A percentile compares a stretch with the other conserved stretches of the same genome.
Conservation (phyloP, 2,888 invertebrate genomes). For the Xestia ashworthii region DNA sequence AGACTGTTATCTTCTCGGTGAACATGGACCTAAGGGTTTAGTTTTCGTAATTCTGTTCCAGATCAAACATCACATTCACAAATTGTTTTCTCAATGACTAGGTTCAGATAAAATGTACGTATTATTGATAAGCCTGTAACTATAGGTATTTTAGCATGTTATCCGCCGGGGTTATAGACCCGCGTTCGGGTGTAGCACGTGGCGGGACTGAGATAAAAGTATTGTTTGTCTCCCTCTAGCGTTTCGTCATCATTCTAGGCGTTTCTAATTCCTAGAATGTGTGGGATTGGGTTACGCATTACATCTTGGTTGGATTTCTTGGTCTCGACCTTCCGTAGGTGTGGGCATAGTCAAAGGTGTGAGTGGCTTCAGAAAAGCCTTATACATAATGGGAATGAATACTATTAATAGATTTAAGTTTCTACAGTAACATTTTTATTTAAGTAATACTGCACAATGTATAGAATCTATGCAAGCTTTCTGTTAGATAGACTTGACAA, state of each 20-base stretch:
- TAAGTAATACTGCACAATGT: too few relatives aligned
- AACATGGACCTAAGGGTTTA: too few relatives aligned
- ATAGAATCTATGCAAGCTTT: too few relatives aligned
- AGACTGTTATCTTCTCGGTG: too few relatives aligned
- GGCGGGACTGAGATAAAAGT: conserved; percentile 30
- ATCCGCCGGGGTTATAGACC: conserved; percentile 23
- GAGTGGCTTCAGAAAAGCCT: not conserved
- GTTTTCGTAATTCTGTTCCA: not conserved
- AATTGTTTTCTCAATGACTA: not conserved
- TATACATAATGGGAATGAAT: not conserved
- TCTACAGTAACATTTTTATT: not conserved
- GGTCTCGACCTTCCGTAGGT: not conserved
- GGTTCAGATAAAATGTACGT: conserved; percentile 4
- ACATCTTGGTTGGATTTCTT: not conserved
- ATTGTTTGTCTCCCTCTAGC: conserved; percentile 8
- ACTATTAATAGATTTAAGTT: not conserved
- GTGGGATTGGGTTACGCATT: not conserved
- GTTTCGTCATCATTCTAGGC: not conserved
- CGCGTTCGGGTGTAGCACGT: conserved; percentile 7
- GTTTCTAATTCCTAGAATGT: conserved; percentile 8
- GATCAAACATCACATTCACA: not conserved
- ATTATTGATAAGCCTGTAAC: conserved; percentile 19
- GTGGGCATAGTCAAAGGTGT: too few relatives aligned
- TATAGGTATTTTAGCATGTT: conserved; percentile 11
- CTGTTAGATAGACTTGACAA: too few relatives aligned